A percentile compares a stretch with the other conserved stretches of the same genome.
Conservation (phyloP, 2,113 vertebrate species). For the Pseudorectes ferrugineus region DNA sequence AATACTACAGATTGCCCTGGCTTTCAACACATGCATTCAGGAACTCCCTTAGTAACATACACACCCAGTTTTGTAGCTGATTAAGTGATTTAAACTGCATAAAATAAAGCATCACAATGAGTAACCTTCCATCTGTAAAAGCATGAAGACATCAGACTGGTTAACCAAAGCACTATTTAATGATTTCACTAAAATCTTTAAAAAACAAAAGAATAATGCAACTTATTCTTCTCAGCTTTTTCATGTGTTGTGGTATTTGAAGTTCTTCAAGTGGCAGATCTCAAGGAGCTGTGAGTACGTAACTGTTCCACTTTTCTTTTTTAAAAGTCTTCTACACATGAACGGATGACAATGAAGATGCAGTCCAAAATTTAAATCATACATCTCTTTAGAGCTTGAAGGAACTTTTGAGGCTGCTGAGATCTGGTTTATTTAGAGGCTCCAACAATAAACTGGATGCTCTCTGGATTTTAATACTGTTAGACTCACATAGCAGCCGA, state of each 20-base stretch:
- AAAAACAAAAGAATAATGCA: not conserved
- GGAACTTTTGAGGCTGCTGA: not conserved
- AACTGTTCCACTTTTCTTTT: not conserved
- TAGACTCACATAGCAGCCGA: not conserved
- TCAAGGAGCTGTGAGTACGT: not conserved
- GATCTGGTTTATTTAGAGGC: not conserved
- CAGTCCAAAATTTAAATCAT: not conserved
- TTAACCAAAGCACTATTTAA: not conserved
- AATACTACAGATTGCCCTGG: not conserved
- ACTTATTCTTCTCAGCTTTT: not conserved
- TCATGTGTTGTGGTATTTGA: not conserved
- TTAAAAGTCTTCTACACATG: not conserved
- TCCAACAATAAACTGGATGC: not conserved
- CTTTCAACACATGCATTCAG: not conserved
- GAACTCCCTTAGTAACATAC: not conserved
- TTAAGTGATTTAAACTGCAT: not conserved
- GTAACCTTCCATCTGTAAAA: not conserved
- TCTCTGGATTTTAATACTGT: not conserved
- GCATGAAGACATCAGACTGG: not conserved
- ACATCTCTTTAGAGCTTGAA: not conserved
- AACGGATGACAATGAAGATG: not conserved
- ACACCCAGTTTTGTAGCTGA: not conserved
- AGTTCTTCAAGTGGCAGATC: not conserved
- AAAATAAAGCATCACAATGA: not conserved
- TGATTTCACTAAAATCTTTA: not conserved